Conservation (phyloP, 2,888 invertebrate species). For the Polyploca ridens region DNA sequence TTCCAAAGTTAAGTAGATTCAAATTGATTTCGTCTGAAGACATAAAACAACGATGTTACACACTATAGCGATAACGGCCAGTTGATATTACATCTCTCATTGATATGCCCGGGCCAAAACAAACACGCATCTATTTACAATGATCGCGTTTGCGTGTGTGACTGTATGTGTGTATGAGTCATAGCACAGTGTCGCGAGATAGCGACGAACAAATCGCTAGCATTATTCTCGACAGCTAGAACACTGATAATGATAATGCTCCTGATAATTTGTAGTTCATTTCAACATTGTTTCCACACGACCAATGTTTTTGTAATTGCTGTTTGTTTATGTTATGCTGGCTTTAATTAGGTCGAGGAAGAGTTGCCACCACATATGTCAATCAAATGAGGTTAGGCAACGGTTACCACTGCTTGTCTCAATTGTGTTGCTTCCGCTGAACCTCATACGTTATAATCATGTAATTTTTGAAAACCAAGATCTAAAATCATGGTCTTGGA, state of each 20-base stretch:
- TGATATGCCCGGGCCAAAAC: conserved; percentile 6
- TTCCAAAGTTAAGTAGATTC: no score
- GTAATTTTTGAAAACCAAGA: no score
- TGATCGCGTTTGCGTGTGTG: background rate
- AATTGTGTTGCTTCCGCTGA: background rate
- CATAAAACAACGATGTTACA: no score
- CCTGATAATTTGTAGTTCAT: conserved; percentile 42
- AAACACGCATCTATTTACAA: conserved; percentile 4
- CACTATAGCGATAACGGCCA: background rate
- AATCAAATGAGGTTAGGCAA: background rate
- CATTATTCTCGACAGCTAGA: conserved; percentile 56
- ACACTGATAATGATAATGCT: conserved; percentile 54
- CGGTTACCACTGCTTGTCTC: background rate
- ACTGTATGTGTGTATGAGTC: background rate
- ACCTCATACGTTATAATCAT: no score
- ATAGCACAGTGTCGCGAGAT: conserved; percentile 33
- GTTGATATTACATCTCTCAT: conserved; percentile 5
- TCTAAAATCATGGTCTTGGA: no score
- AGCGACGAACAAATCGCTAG: conserved; percentile 51
- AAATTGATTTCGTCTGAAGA: no score
- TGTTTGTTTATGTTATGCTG: conserved; percentile 3
- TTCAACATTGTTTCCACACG: conserved; percentile 22
- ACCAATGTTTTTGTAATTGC: conserved; percentile 9
- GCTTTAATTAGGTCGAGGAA: conserved; percentile 4
- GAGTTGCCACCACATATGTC: background rate